These are phyloP conservation scores for Phytoseiulus persimilis DNA, from an alignment of 2,888 invertebrate genomes.

Conservation along the genomic window DNA sequence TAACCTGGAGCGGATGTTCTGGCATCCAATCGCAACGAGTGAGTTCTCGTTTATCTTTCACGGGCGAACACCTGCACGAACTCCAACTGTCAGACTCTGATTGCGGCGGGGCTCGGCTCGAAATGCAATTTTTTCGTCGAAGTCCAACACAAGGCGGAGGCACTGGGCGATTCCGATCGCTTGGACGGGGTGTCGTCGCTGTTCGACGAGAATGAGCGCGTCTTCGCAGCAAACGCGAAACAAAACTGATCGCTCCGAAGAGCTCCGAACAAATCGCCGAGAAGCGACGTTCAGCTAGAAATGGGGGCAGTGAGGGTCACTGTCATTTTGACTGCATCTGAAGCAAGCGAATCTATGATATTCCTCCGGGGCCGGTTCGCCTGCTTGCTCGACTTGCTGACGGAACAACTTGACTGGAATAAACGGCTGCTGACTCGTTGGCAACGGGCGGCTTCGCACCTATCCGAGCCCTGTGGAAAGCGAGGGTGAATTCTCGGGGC, in stretches of 20 bases:
- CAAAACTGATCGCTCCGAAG: background rate
- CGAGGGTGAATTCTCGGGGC: background rate
- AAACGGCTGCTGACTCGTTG: background rate
- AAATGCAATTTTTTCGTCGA: too few relatives aligned
- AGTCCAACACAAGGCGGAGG: background rate
- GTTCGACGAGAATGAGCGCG: background rate
- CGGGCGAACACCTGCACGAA: too few relatives aligned
- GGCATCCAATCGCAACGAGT: background rate
- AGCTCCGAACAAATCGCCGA: background rate
- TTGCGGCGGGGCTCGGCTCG: too few relatives aligned
- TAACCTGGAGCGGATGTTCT: background rate
- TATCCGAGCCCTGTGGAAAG: background rate
- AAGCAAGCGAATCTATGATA: slow-evolving; percentile 5
- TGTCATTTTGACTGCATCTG: background rate
- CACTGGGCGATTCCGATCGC: background rate
- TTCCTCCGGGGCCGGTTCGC: background rate
- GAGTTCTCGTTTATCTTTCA: too few relatives aligned
- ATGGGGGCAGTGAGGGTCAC: slow-evolving; percentile 5
- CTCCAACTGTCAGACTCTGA: too few relatives aligned
- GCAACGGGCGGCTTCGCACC: background rate
- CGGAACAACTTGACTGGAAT: background rate
- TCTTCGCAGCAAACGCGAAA: background rate
- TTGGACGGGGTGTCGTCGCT: background rate
- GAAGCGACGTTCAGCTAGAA: background rate
- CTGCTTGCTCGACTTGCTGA: background rate